Percentiles rank a stretch among this genome's conserved stretches.
Evolutionary conservation across 2,113 vertebrate genomes (phyloP).

Genomic region (Oryzias melastigma): DNA sequence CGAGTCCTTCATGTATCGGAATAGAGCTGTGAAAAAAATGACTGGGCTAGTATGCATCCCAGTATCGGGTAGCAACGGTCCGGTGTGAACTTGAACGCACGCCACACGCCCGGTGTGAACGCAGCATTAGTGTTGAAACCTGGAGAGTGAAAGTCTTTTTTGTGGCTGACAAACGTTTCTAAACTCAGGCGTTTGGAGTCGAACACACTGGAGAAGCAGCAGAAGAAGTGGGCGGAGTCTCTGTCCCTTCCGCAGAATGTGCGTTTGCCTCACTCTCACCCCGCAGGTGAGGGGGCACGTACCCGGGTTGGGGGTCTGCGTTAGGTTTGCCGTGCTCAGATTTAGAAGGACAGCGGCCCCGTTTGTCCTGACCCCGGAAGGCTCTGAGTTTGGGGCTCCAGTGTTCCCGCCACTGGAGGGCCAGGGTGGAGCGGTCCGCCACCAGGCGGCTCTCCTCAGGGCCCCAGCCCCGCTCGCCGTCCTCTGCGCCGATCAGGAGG

Average conservation of each 20-base stretch:
- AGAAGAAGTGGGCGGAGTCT: background rate
- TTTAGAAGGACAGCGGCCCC: constrained; percentile 77
- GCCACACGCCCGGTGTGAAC: background rate
- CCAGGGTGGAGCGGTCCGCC: constrained; percentile 82
- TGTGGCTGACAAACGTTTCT: background rate
- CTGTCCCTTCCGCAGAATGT: background rate
- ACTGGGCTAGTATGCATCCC: no score
- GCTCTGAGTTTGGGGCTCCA: constrained; percentile 84
- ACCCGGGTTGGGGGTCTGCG: constrained; percentile 43
- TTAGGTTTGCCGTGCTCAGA: constrained; percentile 15
- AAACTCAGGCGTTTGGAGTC: constrained; percentile 31
- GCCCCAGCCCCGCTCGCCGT: constrained; percentile 68
- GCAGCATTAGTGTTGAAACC: background rate
- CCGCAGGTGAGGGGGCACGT: constrained; percentile 75
- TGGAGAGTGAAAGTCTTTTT: background rate
- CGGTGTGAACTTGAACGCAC: no score
- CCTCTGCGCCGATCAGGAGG: constrained; percentile 77
- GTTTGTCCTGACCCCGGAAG: constrained; percentile 83
- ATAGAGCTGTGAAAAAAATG: no score
- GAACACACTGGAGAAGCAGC: constrained; percentile 34
- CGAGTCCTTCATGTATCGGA: no score
- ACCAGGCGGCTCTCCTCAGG: constrained; percentile 81
- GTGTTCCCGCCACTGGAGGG: constrained; percentile 87
- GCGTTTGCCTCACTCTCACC: constrained; percentile 35
- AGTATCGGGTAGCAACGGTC: no score